phyloP scores from a whole-genome alignment of 2,888 invertebrate species.

The Dromius quadrimaculatus region DNA sequence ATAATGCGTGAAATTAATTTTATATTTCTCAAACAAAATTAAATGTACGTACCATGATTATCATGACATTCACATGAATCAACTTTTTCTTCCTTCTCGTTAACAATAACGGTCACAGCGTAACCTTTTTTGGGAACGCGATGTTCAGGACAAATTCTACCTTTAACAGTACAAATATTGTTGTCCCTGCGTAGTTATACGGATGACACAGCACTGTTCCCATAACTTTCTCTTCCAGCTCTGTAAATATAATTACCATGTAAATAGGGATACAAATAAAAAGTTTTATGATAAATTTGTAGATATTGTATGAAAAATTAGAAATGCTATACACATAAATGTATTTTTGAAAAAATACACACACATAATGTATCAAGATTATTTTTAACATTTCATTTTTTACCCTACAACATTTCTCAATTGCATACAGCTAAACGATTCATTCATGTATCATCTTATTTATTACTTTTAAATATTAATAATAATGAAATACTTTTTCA shows the following conservation, averaged over 20 bases:
- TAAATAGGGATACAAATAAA: too few relatives aligned
- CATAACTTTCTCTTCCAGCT: neutral
- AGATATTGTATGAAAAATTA: too few relatives aligned
- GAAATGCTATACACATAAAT: too few relatives aligned
- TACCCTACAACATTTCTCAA: neutral
- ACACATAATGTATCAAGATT: too few relatives aligned
- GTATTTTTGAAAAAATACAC: too few relatives aligned
- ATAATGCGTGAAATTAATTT: neutral
- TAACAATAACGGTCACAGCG: neutral
- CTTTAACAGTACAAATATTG: neutral
- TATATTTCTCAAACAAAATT: neutral
- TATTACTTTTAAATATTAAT: neutral
- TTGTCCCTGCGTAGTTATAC: neutral
- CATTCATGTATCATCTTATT: neutral
- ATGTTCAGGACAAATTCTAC: neutral
- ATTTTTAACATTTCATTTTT: too few relatives aligned
- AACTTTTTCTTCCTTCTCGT: neutral
- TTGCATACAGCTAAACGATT: neutral
- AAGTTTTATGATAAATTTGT: too few relatives aligned
- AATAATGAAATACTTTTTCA: neutral
- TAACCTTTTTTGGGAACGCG: neutral
- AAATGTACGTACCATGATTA: neutral
- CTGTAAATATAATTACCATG: neutral
- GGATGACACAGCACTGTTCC: neutral
- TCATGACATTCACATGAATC: neutral